These are phyloP conservation scores for Bombus superbus DNA, from an alignment of 1,140 invertebrate genomes.

Conservation along the genomic window DNA sequence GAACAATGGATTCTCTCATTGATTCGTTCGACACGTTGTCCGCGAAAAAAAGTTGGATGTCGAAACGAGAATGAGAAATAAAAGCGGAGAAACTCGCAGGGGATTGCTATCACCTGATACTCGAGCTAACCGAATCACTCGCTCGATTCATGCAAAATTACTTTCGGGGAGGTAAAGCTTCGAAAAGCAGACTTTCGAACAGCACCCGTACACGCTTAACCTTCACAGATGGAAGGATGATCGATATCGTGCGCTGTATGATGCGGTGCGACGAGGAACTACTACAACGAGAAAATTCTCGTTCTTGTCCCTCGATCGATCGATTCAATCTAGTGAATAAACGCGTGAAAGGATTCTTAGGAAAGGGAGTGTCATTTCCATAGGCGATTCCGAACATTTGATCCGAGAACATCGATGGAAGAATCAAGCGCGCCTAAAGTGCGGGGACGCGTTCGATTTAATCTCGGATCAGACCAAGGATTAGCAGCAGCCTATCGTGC, in stretches of 20 bases:
- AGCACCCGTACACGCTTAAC: neutral
- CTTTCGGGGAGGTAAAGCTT: neutral
- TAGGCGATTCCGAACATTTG: neutral
- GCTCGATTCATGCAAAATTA: neutral
- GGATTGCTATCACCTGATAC: neutral
- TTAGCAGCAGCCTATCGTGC: slow-evolving; percentile 43
- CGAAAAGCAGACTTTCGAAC: neutral
- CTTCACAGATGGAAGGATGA: neutral
- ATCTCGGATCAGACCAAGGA: slow-evolving; percentile 52
- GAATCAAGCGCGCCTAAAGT: neutral
- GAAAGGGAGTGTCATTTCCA: neutral
- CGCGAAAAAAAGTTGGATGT: neutral
- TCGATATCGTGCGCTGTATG: neutral
- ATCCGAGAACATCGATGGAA: neutral
- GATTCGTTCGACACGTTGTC: neutral
- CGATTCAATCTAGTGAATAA: neutral
- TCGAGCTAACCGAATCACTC: neutral
- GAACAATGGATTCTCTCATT: neutral
- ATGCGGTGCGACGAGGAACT: neutral
- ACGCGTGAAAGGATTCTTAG: neutral
- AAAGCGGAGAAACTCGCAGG: neutral
- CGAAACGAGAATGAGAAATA: neutral
- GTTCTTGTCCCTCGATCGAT: neutral
- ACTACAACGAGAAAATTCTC: neutral
- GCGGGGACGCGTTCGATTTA: slow-evolving; percentile 26